Evolutionary conservation across 1,140 invertebrate species (phyloP).

Genomic region (Leucophenga varia): DNA sequence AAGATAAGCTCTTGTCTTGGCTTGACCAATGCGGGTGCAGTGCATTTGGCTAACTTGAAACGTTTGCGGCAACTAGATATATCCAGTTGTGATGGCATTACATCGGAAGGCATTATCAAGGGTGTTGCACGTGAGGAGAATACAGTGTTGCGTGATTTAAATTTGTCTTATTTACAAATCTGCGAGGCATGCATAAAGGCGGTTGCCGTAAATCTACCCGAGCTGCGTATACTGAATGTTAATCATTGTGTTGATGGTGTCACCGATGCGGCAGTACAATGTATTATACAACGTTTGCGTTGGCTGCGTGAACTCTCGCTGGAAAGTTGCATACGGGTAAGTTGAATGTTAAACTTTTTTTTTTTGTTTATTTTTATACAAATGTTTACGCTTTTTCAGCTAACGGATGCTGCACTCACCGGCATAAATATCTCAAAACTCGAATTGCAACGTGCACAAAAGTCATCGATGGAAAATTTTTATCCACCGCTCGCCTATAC

Average conservation of each 20-base stretch:
- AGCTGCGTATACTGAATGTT: slow-evolving; percentile 64
- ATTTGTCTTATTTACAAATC: slow-evolving; percentile 64
- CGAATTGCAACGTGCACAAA: slow-evolving; percentile 29
- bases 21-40: slow-evolving; percentile 64
- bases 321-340: slow-evolving; percentile 66
- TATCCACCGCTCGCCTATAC: slow-evolving; percentile 35
- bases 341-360: slow-evolving; percentile 19
- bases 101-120: slow-evolving; percentile 61
- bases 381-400: slow-evolving; percentile 10
- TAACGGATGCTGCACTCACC: slow-evolving; percentile 67
- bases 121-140: slow-evolving; percentile 61
- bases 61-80: slow-evolving; percentile 65
- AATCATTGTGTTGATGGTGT: slow-evolving; percentile 68
- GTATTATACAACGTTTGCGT: slow-evolving; percentile 64
- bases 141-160: slow-evolving; percentile 59
- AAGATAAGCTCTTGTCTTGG: slow-evolving; percentile 63
- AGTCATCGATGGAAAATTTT: slow-evolving; percentile 27
- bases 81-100: slow-evolving; percentile 67
- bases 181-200: slow-evolving; percentile 63
- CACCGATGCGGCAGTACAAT: slow-evolving; percentile 67
- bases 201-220: slow-evolving; percentile 61
- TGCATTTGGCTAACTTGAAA: slow-evolving; percentile 59
- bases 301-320: slow-evolving; percentile 64
- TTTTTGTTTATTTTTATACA: no score
- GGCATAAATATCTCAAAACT: slow-evolving; percentile 60